Evolutionary conservation across 2,113 vertebrate genomes (phyloP).

Genomic region (Apaloderma vittatum): DNA sequence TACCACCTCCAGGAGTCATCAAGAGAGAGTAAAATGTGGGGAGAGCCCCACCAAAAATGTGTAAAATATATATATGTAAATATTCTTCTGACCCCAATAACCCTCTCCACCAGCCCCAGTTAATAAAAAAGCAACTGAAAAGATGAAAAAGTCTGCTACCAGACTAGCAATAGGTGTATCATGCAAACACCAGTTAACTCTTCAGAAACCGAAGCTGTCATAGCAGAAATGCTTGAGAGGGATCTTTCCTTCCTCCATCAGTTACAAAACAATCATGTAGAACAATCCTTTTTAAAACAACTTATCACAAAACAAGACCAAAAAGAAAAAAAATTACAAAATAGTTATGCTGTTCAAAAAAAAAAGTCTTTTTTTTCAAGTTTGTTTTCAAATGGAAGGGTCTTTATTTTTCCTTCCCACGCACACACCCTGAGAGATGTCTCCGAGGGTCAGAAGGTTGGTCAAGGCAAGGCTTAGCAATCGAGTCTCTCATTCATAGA

Average conservation of each 20-base stretch:
- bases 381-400: conserved; percentile 25
- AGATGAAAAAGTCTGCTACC: conserved; percentile 43
- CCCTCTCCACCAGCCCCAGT: conserved; percentile 47
- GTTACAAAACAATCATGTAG: conserved; percentile 23
- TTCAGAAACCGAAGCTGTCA: conserved; percentile 62
- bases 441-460: conserved; percentile 37
- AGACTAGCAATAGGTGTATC: conserved; percentile 50
- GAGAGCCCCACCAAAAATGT: conserved; percentile 74
- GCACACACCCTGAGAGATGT: neutral
- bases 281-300: conserved; percentile 38
- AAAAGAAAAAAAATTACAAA: neutral
- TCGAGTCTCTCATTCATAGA: conserved; percentile 41
- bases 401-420: neutral
- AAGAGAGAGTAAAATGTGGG: conserved; percentile 73
- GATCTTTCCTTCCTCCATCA: conserved; percentile 42
- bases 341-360: neutral
- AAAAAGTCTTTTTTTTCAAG: neutral
- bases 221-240: neutral
- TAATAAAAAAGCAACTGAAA: conserved; percentile 10
- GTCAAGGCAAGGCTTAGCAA: conserved; percentile 30
- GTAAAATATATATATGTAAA: conserved; percentile 25
- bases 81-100: conserved; percentile 36
- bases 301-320: conserved; percentile 7
- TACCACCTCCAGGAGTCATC: conserved; percentile 93
- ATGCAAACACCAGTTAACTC: conserved; percentile 63